Conservation (phyloP, 1,140 invertebrate species). For the Trichonephila clavipes region DNA sequence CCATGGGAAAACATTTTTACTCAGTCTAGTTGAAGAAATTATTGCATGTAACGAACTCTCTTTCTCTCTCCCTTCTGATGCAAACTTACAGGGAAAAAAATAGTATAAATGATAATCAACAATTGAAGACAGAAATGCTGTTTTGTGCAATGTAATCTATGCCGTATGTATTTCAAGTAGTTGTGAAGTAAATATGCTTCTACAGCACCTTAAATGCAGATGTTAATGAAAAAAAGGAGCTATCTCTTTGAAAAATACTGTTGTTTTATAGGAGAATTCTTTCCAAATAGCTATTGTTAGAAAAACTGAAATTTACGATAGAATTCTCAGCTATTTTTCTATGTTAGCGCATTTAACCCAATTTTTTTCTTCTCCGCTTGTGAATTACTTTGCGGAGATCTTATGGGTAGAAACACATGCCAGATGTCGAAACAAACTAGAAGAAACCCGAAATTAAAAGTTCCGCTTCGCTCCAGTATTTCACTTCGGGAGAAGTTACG, state of each 20-base stretch:
- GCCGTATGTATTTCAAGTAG: not conserved
- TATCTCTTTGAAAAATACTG: not conserved
- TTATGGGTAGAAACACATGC: not conserved
- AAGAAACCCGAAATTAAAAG: conserved; percentile 36
- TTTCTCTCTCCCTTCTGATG: too few relatives aligned
- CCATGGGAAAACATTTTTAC: too few relatives aligned
- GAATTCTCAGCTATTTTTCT: not conserved
- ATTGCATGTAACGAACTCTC: too few relatives aligned
- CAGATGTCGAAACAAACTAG: conserved; percentile 18
- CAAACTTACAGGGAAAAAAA: too few relatives aligned
- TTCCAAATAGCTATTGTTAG: conserved; percentile 25
- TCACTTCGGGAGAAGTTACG: conserved; percentile 23
- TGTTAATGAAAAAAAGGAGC: not conserved
- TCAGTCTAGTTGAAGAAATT: too few relatives aligned
- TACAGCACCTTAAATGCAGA: not conserved
- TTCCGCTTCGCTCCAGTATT: conserved; percentile 9
- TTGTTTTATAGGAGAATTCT: not conserved
- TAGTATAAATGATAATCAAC: not conserved
- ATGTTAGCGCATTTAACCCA: not conserved
- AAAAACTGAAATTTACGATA: conserved; percentile 22
- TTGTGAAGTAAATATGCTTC: not conserved
- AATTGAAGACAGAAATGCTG: not conserved
- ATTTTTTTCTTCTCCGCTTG: not conserved
- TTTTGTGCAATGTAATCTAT: not conserved
- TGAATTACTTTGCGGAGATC: conserved; percentile 8